phyloP scores from a whole-genome alignment of 2,113 vertebrate species.

The Colinus virginianus region DNA sequence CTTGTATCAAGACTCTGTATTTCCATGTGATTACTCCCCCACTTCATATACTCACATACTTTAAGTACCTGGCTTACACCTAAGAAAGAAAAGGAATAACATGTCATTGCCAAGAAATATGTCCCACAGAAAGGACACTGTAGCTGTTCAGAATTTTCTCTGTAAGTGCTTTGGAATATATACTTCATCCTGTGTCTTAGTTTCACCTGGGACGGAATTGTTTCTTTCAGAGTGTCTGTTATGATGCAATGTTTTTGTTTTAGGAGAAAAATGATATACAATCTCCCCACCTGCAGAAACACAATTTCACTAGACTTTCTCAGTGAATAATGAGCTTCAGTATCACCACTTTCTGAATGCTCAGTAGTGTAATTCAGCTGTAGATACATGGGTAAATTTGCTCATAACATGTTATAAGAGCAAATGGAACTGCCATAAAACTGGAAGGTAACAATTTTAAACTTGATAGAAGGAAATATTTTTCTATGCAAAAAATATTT shows the following conservation, averaged over 20 bases:
- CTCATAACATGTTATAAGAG: neutral
- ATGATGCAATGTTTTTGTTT: no score
- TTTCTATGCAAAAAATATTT: conserved; percentile 5
- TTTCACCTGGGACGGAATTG: no score
- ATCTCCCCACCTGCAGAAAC: neutral
- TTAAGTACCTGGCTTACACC: neutral
- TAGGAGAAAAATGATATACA: neutral
- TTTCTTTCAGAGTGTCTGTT: no score
- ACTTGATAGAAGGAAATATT: neutral
- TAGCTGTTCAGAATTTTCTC: neutral
- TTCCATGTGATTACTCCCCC: neutral
- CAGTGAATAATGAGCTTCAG: neutral
- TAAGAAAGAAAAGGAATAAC: neutral
- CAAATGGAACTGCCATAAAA: neutral
- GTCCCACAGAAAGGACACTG: neutral
- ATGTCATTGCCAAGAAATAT: neutral
- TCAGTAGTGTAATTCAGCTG: neutral
- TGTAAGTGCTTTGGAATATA: neutral
- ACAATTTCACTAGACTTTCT: neutral
- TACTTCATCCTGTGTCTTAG: neutral
- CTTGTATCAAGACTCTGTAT: neutral
- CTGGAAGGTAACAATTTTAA: neutral
- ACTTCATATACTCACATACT: neutral
- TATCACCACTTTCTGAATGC: neutral
- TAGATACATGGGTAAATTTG: neutral